Conservation (phyloP, 2,797 vertebrate genomes). For the Acridotheres tristis region DNA sequence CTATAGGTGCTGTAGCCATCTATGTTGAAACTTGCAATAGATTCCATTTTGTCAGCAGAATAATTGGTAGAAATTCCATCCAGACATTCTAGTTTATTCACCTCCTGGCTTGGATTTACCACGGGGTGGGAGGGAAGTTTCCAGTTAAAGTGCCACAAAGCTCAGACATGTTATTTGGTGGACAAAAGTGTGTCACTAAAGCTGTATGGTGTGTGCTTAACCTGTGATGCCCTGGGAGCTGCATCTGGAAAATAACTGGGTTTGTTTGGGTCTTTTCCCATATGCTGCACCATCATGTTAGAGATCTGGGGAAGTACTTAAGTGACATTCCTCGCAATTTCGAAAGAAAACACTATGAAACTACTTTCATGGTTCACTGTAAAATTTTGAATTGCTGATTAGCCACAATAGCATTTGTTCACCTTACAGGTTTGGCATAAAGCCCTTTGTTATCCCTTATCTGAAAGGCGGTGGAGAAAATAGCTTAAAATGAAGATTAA, state of each 20-base stretch:
- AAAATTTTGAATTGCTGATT: neutral
- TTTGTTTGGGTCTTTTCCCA: neutral
- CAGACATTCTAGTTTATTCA: neutral
- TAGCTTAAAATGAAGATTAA: neutral
- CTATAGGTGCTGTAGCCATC: neutral
- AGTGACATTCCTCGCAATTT: neutral
- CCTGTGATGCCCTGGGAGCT: neutral
- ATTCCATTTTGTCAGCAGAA: neutral
- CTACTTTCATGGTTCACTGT: neutral
- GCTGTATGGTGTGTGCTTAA: neutral
- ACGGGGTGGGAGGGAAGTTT: neutral
- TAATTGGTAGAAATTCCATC: neutral
- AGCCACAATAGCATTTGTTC: neutral
- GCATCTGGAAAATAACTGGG: neutral
- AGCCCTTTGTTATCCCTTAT: neutral
- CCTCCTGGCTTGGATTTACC: neutral
- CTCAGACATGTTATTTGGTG: neutral
- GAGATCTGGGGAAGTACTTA: constrained; percentile 19
- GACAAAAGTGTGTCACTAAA: neutral
- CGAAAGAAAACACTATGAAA: neutral
- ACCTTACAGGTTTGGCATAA: neutral
- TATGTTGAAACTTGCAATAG: neutral
- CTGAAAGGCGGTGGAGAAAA: neutral
- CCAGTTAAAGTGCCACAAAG: neutral
- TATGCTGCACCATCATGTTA: neutral